These are phyloP conservation scores for Portunus trituberculatus DNA, from an alignment of 1,140 invertebrate genomes.

Conservation along the genomic window DNA sequence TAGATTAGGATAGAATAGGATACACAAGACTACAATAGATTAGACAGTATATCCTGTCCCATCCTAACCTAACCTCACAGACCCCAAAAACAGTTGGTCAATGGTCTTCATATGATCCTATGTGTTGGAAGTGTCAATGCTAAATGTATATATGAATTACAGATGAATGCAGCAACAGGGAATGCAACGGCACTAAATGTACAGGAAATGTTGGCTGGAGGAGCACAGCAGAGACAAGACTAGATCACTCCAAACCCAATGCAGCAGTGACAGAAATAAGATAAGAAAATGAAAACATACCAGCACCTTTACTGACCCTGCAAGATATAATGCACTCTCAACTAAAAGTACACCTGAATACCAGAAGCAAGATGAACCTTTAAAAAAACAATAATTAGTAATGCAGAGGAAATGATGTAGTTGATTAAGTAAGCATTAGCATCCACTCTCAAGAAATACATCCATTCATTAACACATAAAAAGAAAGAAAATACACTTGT, in stretches of 20 bases:
- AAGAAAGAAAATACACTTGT: too few species aligned
- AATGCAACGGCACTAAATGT: not conserved
- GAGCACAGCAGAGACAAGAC: not conserved
- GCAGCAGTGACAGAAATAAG: too few species aligned
- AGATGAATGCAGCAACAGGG: not conserved
- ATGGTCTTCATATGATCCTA: too few species aligned
- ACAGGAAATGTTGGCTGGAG: constrained; percentile 1
- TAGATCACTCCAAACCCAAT: not conserved
- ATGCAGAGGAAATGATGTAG: not conserved
- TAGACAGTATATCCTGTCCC: too few species aligned
- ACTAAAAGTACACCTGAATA: not conserved
- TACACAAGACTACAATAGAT: too few species aligned
- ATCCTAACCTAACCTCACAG: too few species aligned
- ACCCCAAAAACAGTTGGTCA: too few species aligned
- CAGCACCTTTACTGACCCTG: not conserved
- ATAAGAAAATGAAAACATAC: not conserved
- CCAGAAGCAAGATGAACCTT: not conserved
- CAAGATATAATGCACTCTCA: not conserved
- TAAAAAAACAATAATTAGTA: not conserved
- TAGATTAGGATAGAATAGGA: too few species aligned
- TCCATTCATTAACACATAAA: too few species aligned
- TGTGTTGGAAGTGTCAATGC: too few species aligned
- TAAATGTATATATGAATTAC: not conserved
- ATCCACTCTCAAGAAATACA: not conserved
- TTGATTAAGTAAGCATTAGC: not conserved